A percentile compares a stretch with the other conserved stretches of the same genome.
phyloP scores from a whole-genome alignment of 2,113 vertebrate genomes.

The Cariama cristata region DNA sequence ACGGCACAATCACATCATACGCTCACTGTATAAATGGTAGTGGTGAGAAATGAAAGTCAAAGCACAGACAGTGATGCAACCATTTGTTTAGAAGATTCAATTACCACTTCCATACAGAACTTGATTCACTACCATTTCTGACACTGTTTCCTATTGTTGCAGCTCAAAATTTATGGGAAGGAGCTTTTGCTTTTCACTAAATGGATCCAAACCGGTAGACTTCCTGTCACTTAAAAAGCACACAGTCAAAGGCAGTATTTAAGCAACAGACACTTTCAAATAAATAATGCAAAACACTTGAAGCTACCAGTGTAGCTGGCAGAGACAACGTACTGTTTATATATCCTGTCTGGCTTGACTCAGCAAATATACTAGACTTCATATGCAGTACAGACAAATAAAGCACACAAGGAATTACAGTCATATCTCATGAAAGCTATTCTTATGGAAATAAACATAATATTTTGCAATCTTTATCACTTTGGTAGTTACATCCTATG shows the following conservation, averaged over 20 bases:
- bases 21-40: neutral
- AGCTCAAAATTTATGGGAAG: conserved; percentile 38
- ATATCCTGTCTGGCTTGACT: neutral
- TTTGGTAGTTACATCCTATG: neutral
- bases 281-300: conserved; percentile 50
- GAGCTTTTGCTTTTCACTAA: conserved; percentile 5
- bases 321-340: conserved; percentile 24
- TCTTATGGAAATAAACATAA: neutral
- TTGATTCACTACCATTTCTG: conserved; percentile 19
- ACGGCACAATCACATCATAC: neutral
- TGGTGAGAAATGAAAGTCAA: neutral
- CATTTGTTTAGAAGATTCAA: conserved; percentile 54
- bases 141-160: conserved; percentile 38
- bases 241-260: conserved; percentile 51
- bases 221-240: conserved; percentile 44
- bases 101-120: conserved; percentile 26
- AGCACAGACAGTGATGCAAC: neutral
- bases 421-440: neutral
- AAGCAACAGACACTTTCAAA: conserved; percentile 45
- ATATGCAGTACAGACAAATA: neutral
- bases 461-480: neutral
- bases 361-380: neutral
- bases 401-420: neutral
- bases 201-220: neutral
- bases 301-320: neutral